phyloP scores from a whole-genome alignment of 1,140 invertebrate genomes.

The Antheraea mylitta region DNA sequence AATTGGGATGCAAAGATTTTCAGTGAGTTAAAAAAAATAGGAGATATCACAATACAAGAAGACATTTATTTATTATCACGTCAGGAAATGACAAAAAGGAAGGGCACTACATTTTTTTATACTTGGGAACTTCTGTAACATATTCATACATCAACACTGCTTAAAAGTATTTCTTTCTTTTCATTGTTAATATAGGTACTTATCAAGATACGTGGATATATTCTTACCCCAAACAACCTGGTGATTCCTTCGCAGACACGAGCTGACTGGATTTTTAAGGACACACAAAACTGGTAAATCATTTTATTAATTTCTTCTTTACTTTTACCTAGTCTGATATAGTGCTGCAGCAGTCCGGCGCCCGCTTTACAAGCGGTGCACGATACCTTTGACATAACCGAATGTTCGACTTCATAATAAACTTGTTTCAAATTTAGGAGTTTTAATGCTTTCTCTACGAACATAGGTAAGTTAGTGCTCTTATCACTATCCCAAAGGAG shows the following conservation, averaged over 20 bases:
- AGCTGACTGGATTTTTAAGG: constrained; percentile 89
- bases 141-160: no score
- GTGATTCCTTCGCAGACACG: constrained; percentile 93
- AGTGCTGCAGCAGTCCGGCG: constrained; percentile 90
- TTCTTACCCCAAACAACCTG: constrained; percentile 87
- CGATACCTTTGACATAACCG: constrained; percentile 93
- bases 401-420: constrained; percentile 90
- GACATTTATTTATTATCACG: no score
- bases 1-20: no score
- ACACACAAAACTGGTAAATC: constrained; percentile 92
- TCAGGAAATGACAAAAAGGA: no score
- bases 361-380: constrained; percentile 95
- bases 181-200: no score
- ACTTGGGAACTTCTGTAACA: no score
- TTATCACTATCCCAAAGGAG: constrained; percentile 86
- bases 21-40: no score
- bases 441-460: constrained; percentile 90
- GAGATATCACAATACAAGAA: no score
- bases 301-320: constrained; percentile 92
- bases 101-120: no score
- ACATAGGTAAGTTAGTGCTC: constrained; percentile 84
- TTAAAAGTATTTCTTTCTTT: no score
- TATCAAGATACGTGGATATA: neutral
- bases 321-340: constrained; percentile 89
- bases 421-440: constrained; percentile 91